phyloP scores from a whole-genome alignment of 2,113 vertebrate genomes.

The Copsychus sechellarum region DNA sequence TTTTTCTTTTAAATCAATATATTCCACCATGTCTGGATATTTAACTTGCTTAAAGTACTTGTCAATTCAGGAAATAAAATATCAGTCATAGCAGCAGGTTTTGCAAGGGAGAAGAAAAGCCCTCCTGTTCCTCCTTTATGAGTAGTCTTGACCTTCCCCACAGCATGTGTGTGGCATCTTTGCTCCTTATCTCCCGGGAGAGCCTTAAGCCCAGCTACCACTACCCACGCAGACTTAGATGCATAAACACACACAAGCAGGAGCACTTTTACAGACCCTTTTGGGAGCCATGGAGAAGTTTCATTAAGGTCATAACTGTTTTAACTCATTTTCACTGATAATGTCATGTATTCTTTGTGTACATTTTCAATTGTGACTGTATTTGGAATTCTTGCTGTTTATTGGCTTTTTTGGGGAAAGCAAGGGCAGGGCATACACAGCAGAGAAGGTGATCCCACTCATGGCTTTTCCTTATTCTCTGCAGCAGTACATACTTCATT shows the following conservation, averaged over 20 bases:
- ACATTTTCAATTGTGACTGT: not conserved
- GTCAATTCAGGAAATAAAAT: conserved; percentile 3
- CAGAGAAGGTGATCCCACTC: not conserved
- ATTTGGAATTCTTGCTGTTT: not conserved
- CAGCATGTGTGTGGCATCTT: not conserved
- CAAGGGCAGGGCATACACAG: not conserved
- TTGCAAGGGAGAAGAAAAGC: not conserved
- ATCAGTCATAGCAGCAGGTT: not conserved
- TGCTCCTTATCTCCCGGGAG: not conserved
- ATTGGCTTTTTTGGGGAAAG: not conserved
- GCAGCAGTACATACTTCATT: not conserved
- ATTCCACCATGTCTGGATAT: not conserved
- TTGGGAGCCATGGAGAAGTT: not conserved
- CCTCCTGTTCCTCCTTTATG: not conserved
- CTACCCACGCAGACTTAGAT: not conserved
- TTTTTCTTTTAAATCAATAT: not conserved
- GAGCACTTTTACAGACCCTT: not conserved
- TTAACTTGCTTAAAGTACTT: not conserved
- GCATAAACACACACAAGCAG: not conserved
- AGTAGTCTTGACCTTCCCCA: not conserved
- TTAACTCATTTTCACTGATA: not conserved
- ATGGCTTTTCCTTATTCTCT: not conserved
- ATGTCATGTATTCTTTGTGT: not conserved
- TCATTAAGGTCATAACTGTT: not conserved
- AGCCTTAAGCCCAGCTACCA: not conserved